Evolutionary conservation across 1,140 invertebrate species (phyloP).

Genomic region (Helicoverpa zea): DNA sequence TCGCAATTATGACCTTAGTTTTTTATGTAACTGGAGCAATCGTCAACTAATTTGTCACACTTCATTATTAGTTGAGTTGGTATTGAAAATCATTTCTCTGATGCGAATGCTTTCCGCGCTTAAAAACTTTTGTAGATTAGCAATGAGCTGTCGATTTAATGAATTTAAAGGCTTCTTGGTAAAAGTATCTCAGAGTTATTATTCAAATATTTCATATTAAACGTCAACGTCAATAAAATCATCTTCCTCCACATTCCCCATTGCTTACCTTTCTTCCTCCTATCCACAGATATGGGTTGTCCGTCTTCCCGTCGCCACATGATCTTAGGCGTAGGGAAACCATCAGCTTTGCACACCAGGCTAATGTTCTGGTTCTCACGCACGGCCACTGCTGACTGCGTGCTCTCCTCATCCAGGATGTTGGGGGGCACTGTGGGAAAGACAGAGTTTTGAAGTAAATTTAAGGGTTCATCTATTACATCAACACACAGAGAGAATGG

Average conservation of each 20-base stretch:
- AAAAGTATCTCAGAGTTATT: too few species aligned
- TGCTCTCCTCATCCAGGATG: conserved; percentile 94
- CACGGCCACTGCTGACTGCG: conserved; percentile 95
- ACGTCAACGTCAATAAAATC: too few species aligned
- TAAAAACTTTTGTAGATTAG: too few species aligned
- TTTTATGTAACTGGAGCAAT: not conserved
- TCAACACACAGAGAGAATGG: too few species aligned
- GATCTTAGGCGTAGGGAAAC: conserved; percentile 95
- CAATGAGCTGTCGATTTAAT: too few species aligned
- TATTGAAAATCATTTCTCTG: not conserved
- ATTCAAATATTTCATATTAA: too few species aligned
- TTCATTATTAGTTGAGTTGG: too few species aligned
- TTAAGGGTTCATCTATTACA: too few species aligned
- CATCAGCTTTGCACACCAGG: conserved; percentile 95
- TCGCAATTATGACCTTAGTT: not conserved
- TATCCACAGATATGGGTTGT: conserved; percentile 93
- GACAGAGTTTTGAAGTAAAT: not conserved
- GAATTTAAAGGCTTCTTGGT: too few species aligned
- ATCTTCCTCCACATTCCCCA: too few species aligned
- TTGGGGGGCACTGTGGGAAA: conserved; percentile 93
- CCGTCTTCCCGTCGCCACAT: conserved; percentile 97
- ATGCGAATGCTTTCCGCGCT: too few species aligned
- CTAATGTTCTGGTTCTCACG: conserved; percentile 96
- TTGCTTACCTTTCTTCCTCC: conserved; percentile 92
- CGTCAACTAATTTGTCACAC: too few species aligned